Conservation (phyloP, 2,888 invertebrate genomes). For the Junonia oenone region DNA sequence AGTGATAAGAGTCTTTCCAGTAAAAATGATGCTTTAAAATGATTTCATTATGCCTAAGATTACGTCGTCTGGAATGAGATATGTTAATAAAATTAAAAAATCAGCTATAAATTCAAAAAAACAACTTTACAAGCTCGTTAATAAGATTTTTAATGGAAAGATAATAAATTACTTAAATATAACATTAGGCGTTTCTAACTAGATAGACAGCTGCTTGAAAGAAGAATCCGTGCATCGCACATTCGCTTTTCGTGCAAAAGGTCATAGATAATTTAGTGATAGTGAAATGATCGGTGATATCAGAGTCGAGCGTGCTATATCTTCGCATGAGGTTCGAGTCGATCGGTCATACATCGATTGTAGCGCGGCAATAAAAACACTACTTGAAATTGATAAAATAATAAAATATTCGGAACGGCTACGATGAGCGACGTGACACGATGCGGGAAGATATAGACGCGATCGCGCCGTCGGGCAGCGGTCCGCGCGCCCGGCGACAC, state of each 20-base stretch:
- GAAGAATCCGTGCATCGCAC: slow-evolving; percentile 78
- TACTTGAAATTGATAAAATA: slow-evolving; percentile 20
- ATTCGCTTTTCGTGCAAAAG: slow-evolving; percentile 78
- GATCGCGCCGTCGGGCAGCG: slow-evolving; percentile 59
- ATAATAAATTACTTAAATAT: slow-evolving; percentile 62
- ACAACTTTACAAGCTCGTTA: neutral
- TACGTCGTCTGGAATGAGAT: slow-evolving; percentile 1
- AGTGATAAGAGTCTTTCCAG: slow-evolving; percentile 66
- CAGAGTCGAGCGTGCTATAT: slow-evolving; percentile 72
- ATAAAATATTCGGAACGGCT: slow-evolving; percentile 5
- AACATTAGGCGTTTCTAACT: slow-evolving; percentile 77
- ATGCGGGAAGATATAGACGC: slow-evolving; percentile 68
- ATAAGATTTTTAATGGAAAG: slow-evolving; percentile 50
- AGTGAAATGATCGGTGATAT: slow-evolving; percentile 70
- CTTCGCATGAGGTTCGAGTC: slow-evolving; percentile 44
- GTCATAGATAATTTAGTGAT: slow-evolving; percentile 61
- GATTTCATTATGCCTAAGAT: neutral
- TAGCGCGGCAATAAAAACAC: slow-evolving; percentile 23
- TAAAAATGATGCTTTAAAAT: slow-evolving; percentile 38
- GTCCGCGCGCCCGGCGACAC: slow-evolving; percentile 57
- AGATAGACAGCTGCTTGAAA: slow-evolving; percentile 77
- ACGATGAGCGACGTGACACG: slow-evolving; percentile 32
- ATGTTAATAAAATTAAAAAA: slow-evolving; percentile 9
- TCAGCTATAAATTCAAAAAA: neutral
- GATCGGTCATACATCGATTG: slow-evolving; percentile 25